Evolutionary conservation across 2,113 vertebrate species (phyloP).

Genomic region (Tenebrosternarchus preto): DNA sequence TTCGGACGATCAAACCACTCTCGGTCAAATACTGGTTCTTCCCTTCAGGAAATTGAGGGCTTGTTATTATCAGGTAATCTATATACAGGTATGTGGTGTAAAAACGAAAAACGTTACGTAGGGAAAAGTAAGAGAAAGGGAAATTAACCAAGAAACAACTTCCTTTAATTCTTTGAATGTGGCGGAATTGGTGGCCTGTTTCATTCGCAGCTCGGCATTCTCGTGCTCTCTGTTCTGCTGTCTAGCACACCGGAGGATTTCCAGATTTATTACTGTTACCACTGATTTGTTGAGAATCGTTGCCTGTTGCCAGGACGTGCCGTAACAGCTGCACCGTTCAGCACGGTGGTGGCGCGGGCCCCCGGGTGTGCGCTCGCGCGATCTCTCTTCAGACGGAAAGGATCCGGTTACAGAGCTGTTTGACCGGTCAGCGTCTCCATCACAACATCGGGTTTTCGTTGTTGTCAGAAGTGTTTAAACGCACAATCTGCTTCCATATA

Average conservation of each 20-base stretch:
- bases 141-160: not conserved
- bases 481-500: not conserved
- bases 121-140: not conserved
- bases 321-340: constrained; percentile 45
- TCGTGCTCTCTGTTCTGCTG: not conserved
- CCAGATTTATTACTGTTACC: constrained; percentile 39
- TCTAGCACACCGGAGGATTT: constrained; percentile 26
- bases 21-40: too few relatives aligned
- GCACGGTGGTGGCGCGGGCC: constrained; percentile 18
- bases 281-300: constrained; percentile 36
- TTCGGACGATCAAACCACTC: too few relatives aligned
- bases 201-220: not conserved
- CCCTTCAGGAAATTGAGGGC: too few relatives aligned
- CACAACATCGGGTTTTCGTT: constrained; percentile 14
- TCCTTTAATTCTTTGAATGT: not conserved
- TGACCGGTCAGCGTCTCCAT: constrained; percentile 10
- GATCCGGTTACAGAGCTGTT: constrained; percentile 48
- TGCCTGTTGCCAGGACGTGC: constrained; percentile 41
- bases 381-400: constrained; percentile 34
- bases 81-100: too few relatives aligned
- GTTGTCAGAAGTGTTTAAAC: not conserved
- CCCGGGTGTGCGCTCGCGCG: constrained; percentile 32
- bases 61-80: too few relatives aligned
- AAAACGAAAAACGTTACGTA: too few relatives aligned
- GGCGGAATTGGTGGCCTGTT: constrained; percentile 1